Evolutionary conservation across 2,113 vertebrate species (phyloP).

Genomic region (Jaculus jaculus): DNA sequence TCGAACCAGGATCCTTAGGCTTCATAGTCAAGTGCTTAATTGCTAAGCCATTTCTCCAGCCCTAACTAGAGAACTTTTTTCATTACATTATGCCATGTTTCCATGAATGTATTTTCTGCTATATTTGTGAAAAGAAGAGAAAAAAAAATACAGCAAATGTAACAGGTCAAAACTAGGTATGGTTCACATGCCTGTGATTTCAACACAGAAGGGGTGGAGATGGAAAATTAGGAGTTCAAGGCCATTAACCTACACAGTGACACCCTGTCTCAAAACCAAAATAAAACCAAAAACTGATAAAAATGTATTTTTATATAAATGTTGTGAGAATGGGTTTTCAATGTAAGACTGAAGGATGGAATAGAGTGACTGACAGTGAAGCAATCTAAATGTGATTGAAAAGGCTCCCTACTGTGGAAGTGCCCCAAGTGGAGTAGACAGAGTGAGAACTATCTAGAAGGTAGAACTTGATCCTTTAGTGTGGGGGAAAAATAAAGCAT

Average conservation of each 20-base stretch:
- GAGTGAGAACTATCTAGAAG: background rate
- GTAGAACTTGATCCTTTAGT: background rate
- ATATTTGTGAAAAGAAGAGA: background rate
- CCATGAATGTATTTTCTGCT: background rate
- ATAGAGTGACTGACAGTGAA: background rate
- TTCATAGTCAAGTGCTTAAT: no score
- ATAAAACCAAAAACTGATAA: background rate
- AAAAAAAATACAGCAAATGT: background rate
- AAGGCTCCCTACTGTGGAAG: background rate
- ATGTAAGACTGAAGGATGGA: background rate
- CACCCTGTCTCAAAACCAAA: background rate
- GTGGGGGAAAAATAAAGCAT: background rate
- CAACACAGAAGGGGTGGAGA: background rate
- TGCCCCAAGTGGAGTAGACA: background rate
- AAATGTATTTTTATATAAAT: constrained; percentile 12
- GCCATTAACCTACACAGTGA: background rate
- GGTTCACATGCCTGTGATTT: background rate
- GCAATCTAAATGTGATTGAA: background rate
- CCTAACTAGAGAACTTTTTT: background rate
- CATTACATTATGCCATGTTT: background rate
- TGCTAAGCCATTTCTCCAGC: no score
- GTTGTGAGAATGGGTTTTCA: background rate
- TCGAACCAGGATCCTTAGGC: no score
- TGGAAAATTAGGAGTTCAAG: background rate
- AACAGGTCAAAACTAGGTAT: background rate